These are phyloP conservation scores for Leptinotarsa peninsularis DNA, from an alignment of 2,888 invertebrate species.

Conservation along the genomic window DNA sequence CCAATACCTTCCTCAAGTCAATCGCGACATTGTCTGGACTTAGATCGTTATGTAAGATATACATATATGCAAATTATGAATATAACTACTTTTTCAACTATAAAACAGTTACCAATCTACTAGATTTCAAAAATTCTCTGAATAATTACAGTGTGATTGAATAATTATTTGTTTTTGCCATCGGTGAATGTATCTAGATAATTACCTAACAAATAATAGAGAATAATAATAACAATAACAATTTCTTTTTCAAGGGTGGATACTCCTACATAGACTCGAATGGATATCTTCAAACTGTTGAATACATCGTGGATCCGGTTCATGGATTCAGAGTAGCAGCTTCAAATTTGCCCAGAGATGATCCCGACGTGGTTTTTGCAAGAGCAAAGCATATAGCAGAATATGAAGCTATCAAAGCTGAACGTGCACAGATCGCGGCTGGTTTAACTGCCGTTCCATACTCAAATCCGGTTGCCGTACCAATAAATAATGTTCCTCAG, in stretches of 20 bases:
- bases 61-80: no score
- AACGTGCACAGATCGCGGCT: conserved; percentile 54
- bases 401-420: conserved; percentile 58
- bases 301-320: conserved; percentile 73
- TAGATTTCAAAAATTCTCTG: neutral
- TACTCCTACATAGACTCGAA: conserved; percentile 78
- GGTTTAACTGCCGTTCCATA: conserved; percentile 51
- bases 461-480: conserved; percentile 56
- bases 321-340: conserved; percentile 76
- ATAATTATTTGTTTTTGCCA: no score
- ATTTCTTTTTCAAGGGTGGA: conserved; percentile 66
- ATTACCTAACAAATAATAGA: no score
- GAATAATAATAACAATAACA: no score
- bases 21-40: no score
- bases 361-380: conserved; percentile 63
- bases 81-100: no score
- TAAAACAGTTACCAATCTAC: neutral
- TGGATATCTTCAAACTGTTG: conserved; percentile 74
- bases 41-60: no score
- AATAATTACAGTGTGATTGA: no score
- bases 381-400: conserved; percentile 61
- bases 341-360: conserved; percentile 72
- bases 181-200: no score
- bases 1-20: no score
- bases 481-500: conserved; percentile 50